Evolutionary conservation across 2,888 invertebrate species (phyloP), one percentile per base, ranked within the genome.

Genomic region (Acanthosepion lycidas): DNA sequence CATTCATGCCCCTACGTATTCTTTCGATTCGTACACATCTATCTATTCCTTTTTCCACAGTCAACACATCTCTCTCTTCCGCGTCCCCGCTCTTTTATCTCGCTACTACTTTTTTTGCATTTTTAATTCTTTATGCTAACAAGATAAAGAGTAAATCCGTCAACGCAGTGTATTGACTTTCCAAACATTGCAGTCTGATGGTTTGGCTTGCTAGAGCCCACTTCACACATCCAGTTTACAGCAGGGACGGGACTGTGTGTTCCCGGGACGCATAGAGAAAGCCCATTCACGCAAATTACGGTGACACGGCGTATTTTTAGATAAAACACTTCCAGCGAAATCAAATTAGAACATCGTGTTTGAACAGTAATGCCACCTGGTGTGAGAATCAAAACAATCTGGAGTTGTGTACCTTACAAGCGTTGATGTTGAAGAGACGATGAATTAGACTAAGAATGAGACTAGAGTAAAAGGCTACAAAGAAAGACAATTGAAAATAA

Each of bases 151-250:
- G 78, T 33, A 78, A 78, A 78, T 78, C 78, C 78, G 15, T n/a
- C 78, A n/a, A 78, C n/a, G 78, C 78, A 12, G 78, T 78, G 9
- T 78, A 78, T 78, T 78, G 78, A 78, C 78, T 78, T 78, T 78
- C 78, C n/a, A 78, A 78, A 78, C 78, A 78, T 78, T 33, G 18
- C n/a, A n/a, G 78, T 78, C 78, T n/a, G n/a, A 78, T 15, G 78
- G 15, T 15, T 33, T 33, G 33, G 78, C 78, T 78, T 78, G 78
- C 78, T 78, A 78, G 78, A 78, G 78, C 78, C 78, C 78, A 78
- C 78, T 78, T 78, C 78, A 78, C 78, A 78, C 78, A 78, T 78
- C n/a, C n/a, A 78, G n/a, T 78, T n/a, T n/a, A 78, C n/a, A n/a
- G n/a, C 78, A 78, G 78, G 78, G 78, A 78, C 28, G 78, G 78